A percentile compares a stretch with the other conserved stretches of the same genome.
These are phyloP conservation scores for Atrichornis clamosus DNA, from an alignment of 2,113 vertebrate genomes.

Conservation along the genomic window DNA sequence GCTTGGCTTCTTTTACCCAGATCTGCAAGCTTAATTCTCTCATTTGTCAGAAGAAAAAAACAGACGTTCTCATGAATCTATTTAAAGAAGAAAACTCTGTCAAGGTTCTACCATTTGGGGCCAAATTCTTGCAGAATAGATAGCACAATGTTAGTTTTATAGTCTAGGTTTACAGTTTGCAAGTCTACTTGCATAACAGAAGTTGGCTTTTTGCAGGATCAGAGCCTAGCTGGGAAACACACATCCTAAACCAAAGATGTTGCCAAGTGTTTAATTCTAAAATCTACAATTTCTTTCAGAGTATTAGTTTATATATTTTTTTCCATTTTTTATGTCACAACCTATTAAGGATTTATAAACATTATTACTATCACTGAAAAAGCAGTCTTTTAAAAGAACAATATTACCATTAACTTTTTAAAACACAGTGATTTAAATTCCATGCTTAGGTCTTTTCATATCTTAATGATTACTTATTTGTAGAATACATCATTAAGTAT, in stretches of 20 bases:
- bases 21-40: background rate
- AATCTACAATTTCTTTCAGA: background rate
- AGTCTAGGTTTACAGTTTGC: background rate
- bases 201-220: background rate
- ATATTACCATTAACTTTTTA: background rate
- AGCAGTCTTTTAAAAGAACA: background rate
- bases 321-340: background rate
- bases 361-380: background rate
- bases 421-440: background rate
- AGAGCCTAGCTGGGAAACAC: background rate
- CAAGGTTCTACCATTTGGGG: background rate
- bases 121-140: background rate
- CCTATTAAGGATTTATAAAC: background rate
- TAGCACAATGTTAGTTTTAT: background rate
- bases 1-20: background rate
- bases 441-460: background rate
- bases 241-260: background rate
- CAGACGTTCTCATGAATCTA: background rate
- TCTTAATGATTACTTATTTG: background rate
- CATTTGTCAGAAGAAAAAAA: background rate
- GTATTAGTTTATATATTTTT: background rate
- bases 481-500: background rate
- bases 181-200: background rate
- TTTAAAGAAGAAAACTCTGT: background rate
- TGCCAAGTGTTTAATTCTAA: background rate